Evolutionary conservation across 2,113 vertebrate genomes (phyloP), one percentile per base, ranked within the genome.

Genomic region (Epinephelus moara): DNA sequence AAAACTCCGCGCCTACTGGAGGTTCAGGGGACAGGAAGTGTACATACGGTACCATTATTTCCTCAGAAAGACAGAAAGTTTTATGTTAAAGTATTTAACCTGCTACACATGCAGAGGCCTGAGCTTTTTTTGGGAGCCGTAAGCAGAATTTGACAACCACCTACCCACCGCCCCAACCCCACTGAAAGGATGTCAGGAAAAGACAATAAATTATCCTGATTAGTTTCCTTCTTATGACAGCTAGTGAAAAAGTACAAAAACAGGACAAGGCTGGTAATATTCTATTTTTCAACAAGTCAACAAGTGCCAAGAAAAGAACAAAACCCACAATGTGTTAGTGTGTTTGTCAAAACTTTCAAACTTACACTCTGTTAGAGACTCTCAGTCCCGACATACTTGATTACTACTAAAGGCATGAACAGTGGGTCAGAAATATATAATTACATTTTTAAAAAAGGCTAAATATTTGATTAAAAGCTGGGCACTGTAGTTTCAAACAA

Each of bases 71-170:
- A 63, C n/a, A 56, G 6, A 64, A 17, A 50, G 25, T 59, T 74
- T 79, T 52, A 72, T 72, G 74, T 73, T 80, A 12, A 80, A 82
- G 52, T 67, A 70, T 84, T 86, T 69, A 85, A 79, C 78, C 52
- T 77, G 21, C 73, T 68, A 60, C 73, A 74, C 57, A 70, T 45
- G 23, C 64, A 53, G 53, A 76, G 49, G 73, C 17, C 68, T 6
- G 40, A 30, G 21, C 33, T 19, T 63, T 62, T 52, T 66, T 50
- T 63, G 27, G 37, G 12, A 6, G 0, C 30, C 18, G 19, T 49
- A 56, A 60, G 64, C 79, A 73, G 52, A 73, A 25, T 72, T 49
- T 71, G 70, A 74, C 56, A 66, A 37, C 30, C 30, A 30, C 30
- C 30, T 30, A 30, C 30, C 30, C 30, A 37, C 33, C 33, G 0